Conservation (phyloP, 2,888 invertebrate genomes). For the Drosophila leonis region DNA sequence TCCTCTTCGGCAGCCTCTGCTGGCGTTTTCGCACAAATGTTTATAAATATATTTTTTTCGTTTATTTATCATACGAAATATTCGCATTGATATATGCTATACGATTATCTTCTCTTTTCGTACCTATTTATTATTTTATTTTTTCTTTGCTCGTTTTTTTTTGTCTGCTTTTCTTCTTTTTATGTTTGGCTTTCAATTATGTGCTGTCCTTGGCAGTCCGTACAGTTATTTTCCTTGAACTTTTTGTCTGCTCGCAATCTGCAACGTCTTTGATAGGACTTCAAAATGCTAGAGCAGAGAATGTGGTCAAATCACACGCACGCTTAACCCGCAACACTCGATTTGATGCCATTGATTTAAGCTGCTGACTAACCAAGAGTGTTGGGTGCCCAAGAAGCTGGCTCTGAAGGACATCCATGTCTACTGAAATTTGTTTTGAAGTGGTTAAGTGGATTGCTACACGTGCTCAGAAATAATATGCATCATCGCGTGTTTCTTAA, state of each 20-base stretch:
- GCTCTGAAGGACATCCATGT: background rate
- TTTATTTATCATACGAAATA: background rate
- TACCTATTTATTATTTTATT: background rate
- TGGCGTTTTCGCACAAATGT: background rate
- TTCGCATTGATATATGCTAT: slow-evolving; percentile 5
- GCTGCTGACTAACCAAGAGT: background rate
- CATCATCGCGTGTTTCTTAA: too few relatives aligned
- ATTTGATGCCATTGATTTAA: slow-evolving; percentile 47
- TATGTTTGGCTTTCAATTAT: slow-evolving; percentile 49
- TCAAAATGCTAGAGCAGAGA: slow-evolving; percentile 33
- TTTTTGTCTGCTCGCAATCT: slow-evolving; percentile 6
- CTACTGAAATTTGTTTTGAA: background rate
- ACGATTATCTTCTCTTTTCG: slow-evolving; percentile 3
- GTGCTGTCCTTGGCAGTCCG: slow-evolving; percentile 9
- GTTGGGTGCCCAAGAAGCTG: background rate
- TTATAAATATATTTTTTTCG: background rate
- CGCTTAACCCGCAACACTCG: slow-evolving; percentile 38
- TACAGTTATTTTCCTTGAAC: slow-evolving; percentile 2
- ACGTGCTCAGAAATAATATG: slow-evolving; percentile 1
- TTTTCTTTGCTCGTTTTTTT: background rate
- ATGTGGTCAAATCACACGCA: slow-evolving; percentile 60
- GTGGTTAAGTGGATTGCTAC: background rate
- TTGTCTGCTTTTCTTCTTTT: background rate
- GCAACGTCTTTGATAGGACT: slow-evolving; percentile 35
- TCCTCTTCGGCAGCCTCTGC: background rate